Conservation (phyloP, 2,113 vertebrate genomes). For the Lampris incognitus region DNA sequence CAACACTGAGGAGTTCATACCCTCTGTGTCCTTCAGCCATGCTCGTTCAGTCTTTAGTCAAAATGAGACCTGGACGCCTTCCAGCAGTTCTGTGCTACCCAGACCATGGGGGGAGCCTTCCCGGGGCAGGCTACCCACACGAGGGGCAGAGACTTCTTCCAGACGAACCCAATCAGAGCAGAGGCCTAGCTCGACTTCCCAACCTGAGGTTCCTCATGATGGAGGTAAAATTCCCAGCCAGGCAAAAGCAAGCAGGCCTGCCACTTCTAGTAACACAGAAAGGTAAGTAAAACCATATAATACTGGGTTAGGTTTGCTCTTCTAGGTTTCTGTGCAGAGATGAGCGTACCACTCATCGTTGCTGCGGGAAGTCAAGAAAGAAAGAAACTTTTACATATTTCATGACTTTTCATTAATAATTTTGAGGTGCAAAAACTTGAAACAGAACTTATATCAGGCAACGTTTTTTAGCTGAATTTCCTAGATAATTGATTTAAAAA, state of each 20-base stretch:
- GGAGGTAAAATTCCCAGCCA: conserved; percentile 27
- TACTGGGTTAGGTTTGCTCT: not conserved
- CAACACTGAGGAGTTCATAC: conserved; percentile 58
- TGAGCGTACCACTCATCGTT: not conserved
- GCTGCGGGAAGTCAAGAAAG: not conserved
- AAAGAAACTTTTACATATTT: not conserved
- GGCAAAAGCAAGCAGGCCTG: not conserved
- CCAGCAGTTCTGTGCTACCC: conserved; percentile 69
- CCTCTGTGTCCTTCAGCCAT: conserved; percentile 77
- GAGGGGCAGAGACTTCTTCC: conserved; percentile 77
- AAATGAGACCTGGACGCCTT: conserved; percentile 58
- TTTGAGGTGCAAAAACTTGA: too few relatives aligned
- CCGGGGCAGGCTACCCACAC: conserved; percentile 66
- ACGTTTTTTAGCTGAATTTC: too few relatives aligned
- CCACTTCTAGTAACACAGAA: not conserved
- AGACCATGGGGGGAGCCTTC: conserved; percentile 55
- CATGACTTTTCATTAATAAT: too few relatives aligned
- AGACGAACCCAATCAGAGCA: conserved; percentile 82
- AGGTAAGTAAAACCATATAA: conserved; percentile 26
- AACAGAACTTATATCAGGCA: too few relatives aligned
- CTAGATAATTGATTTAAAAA: too few relatives aligned
- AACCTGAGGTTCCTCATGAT: conserved; percentile 35
- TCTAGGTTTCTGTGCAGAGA: not conserved
- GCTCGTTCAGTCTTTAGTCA: conserved; percentile 85
- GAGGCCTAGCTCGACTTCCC: conserved; percentile 45